A percentile compares a stretch with the other conserved stretches of the same genome.
Evolutionary conservation across 2,888 invertebrate species (phyloP).

Genomic region (Scrobipalpa atriplicella): DNA sequence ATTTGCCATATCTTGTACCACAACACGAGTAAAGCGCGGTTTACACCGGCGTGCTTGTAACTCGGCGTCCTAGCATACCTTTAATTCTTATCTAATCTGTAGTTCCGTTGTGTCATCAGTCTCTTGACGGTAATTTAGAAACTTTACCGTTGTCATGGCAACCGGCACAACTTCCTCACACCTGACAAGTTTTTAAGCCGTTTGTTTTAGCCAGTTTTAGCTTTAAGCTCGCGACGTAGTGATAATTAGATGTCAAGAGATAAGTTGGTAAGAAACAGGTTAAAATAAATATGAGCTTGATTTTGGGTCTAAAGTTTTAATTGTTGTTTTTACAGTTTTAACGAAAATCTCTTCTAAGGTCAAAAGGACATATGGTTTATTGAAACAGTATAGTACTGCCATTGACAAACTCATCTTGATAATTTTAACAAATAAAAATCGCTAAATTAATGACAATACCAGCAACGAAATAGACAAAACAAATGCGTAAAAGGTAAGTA

Average conservation of each 20-base stretch:
- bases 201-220: background rate
- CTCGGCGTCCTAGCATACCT: conserved; percentile 17
- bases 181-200: background rate
- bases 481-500: too few species aligned
- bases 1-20: background rate
- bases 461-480: too few species aligned
- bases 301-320: background rate
- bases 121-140: conserved; percentile 34
- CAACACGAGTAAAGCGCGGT: background rate
- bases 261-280: background rate
- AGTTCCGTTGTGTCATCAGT: conserved; percentile 46
- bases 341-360: too few species aligned
- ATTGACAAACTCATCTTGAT: too few species aligned
- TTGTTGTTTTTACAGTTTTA: too few species aligned
- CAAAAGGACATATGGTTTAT: too few species aligned
- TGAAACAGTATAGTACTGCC: too few species aligned
- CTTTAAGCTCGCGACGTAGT: background rate
- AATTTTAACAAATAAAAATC: too few species aligned
- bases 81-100: conserved; percentile 41
- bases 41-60: conserved; percentile 15
- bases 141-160: conserved; percentile 24
- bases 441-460: too few species aligned
- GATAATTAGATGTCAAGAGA: conserved; percentile 7
- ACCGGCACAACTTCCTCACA: conserved; percentile 5
- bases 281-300: background rate